Evolutionary conservation across 2,888 invertebrate species (phyloP).

Genomic region (Halictus ligatus): DNA sequence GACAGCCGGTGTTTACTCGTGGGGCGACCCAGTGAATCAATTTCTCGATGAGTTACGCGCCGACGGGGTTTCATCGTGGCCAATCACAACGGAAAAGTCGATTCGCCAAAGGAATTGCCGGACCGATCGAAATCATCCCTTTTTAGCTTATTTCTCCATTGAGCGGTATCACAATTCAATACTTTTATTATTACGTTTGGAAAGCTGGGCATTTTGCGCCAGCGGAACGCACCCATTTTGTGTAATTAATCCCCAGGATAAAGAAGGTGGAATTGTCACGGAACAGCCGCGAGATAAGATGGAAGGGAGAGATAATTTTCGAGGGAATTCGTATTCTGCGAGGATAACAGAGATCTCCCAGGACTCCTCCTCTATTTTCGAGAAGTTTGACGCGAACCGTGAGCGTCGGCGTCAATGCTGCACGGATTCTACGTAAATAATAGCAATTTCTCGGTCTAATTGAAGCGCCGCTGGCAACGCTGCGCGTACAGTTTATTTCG

Average conservation of each 20-base stretch:
- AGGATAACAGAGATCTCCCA: not conserved
- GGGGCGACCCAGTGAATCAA: not conserved
- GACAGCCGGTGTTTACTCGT: not conserved
- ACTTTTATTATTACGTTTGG: no score
- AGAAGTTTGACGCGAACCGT: not conserved
- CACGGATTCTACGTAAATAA: not conserved
- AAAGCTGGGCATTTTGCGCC: no score
- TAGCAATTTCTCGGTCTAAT: constrained; percentile 20
- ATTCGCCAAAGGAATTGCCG: not conserved
- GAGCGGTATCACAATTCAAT: no score
- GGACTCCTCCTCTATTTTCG: not conserved
- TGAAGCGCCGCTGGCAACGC: not conserved
- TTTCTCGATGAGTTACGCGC: not conserved
- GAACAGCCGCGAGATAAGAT: not conserved
- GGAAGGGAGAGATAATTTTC: not conserved
- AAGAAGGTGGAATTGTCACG: not conserved
- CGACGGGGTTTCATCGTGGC: no score
- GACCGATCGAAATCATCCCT: not conserved
- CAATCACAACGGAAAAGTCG: not conserved
- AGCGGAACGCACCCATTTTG: not conserved
- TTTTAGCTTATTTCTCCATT: no score
- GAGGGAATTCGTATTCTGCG: not conserved
- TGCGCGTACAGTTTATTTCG: constrained; percentile 23
- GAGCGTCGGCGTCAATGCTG: not conserved
- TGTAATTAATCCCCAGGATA: not conserved